A percentile compares a stretch with the other conserved stretches of the same genome.
phyloP scores from a whole-genome alignment of 1,140 invertebrate species.

The Cherax quadricarinatus region DNA sequence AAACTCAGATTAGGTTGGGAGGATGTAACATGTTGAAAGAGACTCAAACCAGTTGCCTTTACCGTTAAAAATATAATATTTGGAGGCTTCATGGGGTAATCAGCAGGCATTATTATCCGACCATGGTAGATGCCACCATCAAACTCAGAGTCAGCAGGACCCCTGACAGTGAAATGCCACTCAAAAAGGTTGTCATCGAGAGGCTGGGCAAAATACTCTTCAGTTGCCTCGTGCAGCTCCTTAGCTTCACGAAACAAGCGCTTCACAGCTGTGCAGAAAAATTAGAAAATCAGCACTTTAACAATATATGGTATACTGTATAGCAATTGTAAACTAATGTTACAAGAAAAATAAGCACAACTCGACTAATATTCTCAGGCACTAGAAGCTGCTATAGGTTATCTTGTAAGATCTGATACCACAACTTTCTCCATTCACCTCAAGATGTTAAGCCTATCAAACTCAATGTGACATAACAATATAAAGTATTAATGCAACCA shows the following conservation, averaged over 20 bases:
- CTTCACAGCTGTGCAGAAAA: constrained; percentile 87
- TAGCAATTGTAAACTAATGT: too few species aligned
- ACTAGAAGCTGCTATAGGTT: too few species aligned
- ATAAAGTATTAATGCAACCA: too few species aligned
- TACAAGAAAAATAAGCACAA: too few species aligned
- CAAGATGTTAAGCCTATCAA: too few species aligned
- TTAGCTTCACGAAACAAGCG: constrained; percentile 94
- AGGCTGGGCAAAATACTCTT: constrained; percentile 93
- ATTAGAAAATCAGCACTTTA: neutral
- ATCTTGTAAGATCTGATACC: too few species aligned
- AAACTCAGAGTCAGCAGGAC: constrained; percentile 91
- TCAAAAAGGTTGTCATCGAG: constrained; percentile 98
- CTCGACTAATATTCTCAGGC: too few species aligned
- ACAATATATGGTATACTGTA: neutral
- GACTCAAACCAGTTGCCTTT: constrained; percentile 74
- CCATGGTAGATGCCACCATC: constrained; percentile 94
- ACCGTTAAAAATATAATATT: constrained; percentile 95
- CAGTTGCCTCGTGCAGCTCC: constrained; percentile 90
- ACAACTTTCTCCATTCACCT: too few species aligned
- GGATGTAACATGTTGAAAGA: too few species aligned
- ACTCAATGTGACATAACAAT: too few species aligned
- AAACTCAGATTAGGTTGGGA: too few species aligned
- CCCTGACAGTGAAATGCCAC: constrained; percentile 97
- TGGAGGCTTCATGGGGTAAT: constrained; percentile 99
- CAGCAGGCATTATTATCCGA: constrained; percentile 90